A percentile compares a stretch with the other conserved stretches of the same genome.
Evolutionary conservation across 2,113 vertebrate species (phyloP).

Genomic region (Malurus cyaneus): DNA sequence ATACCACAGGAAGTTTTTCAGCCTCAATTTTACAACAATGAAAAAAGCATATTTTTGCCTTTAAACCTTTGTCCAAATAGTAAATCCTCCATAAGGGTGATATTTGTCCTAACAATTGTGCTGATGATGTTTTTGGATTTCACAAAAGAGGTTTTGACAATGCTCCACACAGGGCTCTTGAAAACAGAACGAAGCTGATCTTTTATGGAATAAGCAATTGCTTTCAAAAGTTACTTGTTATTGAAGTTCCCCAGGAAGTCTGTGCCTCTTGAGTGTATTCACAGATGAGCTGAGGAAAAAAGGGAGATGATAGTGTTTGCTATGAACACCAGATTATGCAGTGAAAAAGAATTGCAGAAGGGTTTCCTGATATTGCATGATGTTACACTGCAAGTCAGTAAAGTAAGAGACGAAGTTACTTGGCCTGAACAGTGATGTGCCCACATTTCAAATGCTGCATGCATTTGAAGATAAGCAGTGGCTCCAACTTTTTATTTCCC

Average conservation of each 20-base stretch:
- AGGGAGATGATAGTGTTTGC: background rate
- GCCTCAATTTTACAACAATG: background rate
- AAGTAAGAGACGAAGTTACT: background rate
- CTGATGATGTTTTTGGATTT: background rate
- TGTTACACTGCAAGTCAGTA: background rate
- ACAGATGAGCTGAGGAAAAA: background rate
- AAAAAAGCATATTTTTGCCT: background rate
- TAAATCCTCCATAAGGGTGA: background rate
- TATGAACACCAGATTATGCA: background rate
- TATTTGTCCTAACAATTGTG: background rate
- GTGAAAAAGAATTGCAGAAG: background rate
- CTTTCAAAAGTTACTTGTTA: background rate
- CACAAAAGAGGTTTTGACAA: background rate
- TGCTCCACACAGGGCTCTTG: background rate
- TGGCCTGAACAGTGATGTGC: fast-evolving
- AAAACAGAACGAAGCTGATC: background rate
- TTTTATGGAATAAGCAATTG: background rate
- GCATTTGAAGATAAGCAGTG: background rate
- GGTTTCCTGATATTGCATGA: background rate
- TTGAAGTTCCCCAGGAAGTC: background rate
- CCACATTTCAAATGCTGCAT: background rate
- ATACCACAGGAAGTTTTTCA: background rate
- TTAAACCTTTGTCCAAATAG: background rate
- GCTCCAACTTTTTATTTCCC: background rate
- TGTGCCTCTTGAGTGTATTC: background rate